Conservation (phyloP, 2,113 vertebrate species). For the Zosterops borbonicus region DNA sequence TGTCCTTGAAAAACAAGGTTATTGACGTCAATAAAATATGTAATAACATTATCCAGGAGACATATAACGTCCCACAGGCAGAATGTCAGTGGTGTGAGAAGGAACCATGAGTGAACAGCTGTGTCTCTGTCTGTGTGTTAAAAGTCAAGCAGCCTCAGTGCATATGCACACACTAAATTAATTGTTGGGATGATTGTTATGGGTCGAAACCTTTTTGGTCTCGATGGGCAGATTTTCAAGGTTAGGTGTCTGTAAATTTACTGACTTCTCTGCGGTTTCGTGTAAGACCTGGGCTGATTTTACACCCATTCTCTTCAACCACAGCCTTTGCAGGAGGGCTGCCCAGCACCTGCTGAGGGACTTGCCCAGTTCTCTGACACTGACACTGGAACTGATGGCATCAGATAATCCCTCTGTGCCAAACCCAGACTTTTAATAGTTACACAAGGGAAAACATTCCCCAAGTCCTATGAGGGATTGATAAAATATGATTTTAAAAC, state of each 20-base stretch:
- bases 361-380: background rate
- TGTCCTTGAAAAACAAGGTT: constrained; percentile 16
- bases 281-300: background rate
- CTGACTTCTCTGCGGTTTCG: background rate
- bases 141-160: background rate
- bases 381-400: background rate
- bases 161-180: background rate
- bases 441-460: background rate
- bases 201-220: background rate
- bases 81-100: background rate
- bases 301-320: background rate
- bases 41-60: constrained; percentile 3
- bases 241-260: background rate
- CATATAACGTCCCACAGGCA: background rate
- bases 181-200: background rate
- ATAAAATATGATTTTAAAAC: background rate
- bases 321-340: background rate
- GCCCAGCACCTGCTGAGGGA: background rate
- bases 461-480: background rate
- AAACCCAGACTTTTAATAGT: background rate
- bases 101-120: background rate
- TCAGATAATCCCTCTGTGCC: background rate
- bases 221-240: background rate
- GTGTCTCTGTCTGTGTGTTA: background rate
- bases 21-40: background rate